Evolutionary conservation across 2,113 vertebrate species (phyloP).

Genomic region (Pithys albifrons): DNA sequence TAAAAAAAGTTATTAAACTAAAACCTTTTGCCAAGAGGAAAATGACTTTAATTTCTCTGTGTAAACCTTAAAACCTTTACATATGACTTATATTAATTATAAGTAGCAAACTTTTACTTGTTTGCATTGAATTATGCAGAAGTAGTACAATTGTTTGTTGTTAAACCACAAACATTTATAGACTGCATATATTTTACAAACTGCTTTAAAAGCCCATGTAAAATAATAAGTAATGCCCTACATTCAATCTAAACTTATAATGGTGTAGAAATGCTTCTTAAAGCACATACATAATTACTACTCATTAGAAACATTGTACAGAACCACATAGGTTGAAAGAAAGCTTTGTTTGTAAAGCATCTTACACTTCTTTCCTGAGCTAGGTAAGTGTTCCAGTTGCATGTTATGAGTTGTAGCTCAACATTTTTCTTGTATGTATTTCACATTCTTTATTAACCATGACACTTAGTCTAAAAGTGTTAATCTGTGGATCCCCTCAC

Average conservation of each 20-base stretch:
- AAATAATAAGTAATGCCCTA: constrained; percentile 14
- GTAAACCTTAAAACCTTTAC: background rate
- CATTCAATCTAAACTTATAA: constrained; percentile 32
- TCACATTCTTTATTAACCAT: background rate
- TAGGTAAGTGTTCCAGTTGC: background rate
- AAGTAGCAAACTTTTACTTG: background rate
- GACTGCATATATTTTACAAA: constrained; percentile 38
- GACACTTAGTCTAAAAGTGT: background rate
- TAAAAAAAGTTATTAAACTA: background rate
- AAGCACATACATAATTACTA: background rate
- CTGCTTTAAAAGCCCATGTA: constrained; percentile 11
- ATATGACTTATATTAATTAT: background rate
- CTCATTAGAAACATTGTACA: background rate
- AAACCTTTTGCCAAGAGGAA: background rate
- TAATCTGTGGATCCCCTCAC: background rate
- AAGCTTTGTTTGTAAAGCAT: background rate
- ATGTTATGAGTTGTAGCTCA: background rate
- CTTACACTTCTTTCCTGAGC: background rate
- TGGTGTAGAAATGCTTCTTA: constrained; percentile 8
- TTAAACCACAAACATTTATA: constrained; percentile 23
- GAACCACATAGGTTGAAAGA: background rate
- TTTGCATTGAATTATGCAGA: background rate
- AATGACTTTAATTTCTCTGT: background rate
- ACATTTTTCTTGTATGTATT: background rate
- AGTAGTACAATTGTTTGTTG: constrained; percentile 18